Base-by-base conservation (phyloP, 1,140 invertebrate genomes). In the Lerema accius region DNA sequence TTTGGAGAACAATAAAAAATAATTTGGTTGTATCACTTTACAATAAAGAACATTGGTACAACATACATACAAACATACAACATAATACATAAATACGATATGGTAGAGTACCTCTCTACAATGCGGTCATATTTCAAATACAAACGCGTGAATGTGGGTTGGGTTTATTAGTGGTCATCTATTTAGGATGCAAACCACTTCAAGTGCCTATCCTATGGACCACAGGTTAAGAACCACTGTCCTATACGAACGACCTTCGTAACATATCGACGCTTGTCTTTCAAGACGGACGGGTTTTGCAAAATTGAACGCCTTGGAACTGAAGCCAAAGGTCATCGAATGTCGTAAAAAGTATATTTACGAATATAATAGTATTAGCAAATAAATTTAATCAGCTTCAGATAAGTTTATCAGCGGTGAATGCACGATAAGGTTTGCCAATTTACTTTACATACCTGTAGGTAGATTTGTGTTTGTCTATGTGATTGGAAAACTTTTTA, bases 201-300 rank as follows among this genome's bases (percentile, higher is more conserved):
- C n/a, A n/a, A n/a, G n/a, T n/a, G n/a, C n/a, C n/a, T n/a, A n/a
- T n/a, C n/a, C n/a, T n/a, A n/a, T n/a, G n/a, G n/a, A n/a, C n/a
- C n/a, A n/a, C n/a, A n/a, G n/a, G n/a, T n/a, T n/a, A n/a, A n/a
- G n/a, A n/a, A n/a, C n/a, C n/a, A n/a, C n/a, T n/a, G n/a, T n/a
- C n/a, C 45, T 65, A 65, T 58, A 63, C 40, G 49, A 55, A 40
- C 63, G 53, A 65, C 68, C 68, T 65, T 70, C 63, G 56, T 51
- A 59, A 55, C 17, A 42, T 55, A 70, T 60, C 59, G 51, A 35
- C 58, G 60, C 63, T 55, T 72, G 67, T 53, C 63, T 72, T 71
- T 69, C 74, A 73, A 78, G 77, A 80, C 68, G 68, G 49, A 80
- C 79, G 62, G 69, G 72, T 80, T 80, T 81, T 76, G 65, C 69